Percentiles rank a stretch among this genome's conserved stretches.
Conservation (phyloP, 2,113 vertebrate species). For the Corvus cornix region DNA sequence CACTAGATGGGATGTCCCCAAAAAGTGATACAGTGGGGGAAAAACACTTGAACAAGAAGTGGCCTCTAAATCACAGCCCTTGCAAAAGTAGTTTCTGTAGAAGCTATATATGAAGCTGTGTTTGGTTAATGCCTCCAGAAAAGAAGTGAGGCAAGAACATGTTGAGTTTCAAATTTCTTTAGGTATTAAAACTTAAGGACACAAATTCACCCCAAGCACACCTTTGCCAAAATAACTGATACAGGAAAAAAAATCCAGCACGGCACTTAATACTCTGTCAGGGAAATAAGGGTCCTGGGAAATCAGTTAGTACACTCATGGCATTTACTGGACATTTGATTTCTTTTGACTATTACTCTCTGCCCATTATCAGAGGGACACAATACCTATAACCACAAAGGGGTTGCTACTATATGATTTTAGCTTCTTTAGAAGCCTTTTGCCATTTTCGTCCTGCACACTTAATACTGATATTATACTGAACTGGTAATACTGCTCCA, state of each 20-base stretch:
- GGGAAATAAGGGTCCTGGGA: neutral
- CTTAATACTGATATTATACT: neutral
- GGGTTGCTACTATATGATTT: neutral
- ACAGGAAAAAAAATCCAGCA: neutral
- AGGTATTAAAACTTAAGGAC: neutral
- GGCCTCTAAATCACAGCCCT: neutral
- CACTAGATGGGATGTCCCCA: neutral
- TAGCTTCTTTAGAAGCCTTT: neutral
- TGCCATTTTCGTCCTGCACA: neutral
- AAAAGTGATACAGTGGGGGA: rapidly evolving
- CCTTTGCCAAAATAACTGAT: neutral
- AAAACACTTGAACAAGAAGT: neutral
- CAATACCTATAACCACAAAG: neutral
- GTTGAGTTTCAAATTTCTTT: neutral
- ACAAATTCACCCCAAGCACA: neutral
- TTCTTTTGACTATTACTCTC: neutral
- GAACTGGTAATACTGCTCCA: neutral
- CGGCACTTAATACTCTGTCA: neutral
- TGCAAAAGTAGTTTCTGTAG: neutral
- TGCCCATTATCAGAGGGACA: neutral
- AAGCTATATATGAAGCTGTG: neutral
- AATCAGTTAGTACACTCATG: neutral
- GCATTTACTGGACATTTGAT: neutral
- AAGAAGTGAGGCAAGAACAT: neutral
- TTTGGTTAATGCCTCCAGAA: neutral